Evolutionary conservation across 2,113 vertebrate species (phyloP).

Genomic region (Atlantisia rogersi): DNA sequence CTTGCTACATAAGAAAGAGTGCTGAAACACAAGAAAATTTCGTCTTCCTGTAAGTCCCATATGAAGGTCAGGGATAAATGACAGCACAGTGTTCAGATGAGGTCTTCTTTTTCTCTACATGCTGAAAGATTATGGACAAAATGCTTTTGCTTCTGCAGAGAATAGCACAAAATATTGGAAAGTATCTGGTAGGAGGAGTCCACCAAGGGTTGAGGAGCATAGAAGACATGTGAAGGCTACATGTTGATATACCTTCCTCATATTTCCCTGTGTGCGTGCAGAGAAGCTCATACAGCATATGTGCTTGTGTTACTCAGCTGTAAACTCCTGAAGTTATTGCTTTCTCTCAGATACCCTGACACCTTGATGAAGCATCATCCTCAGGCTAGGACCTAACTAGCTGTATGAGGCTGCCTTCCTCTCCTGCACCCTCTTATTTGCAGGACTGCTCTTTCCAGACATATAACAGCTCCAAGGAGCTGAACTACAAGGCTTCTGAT

Average conservation of each 20-base stretch:
- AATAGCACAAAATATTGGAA: background rate
- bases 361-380: background rate
- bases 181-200: background rate
- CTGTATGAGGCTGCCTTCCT: background rate
- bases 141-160: background rate
- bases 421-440: background rate
- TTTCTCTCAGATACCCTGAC: background rate
- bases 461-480: background rate
- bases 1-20: background rate
- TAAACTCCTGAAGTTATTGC: background rate
- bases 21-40: background rate
- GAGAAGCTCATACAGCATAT: background rate
- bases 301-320: background rate
- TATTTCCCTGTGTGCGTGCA: rapidly evolving
- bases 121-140: background rate
- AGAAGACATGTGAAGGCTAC: background rate
- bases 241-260: background rate
- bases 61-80: background rate
- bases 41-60: rapidly evolving
- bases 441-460: background rate
- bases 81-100: background rate
- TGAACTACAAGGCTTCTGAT: background rate
- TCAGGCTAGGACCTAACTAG: background rate
- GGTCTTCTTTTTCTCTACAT: background rate
- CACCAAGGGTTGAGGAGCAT: background rate